These are phyloP conservation scores for Leptosomus discolor DNA, from an alignment of 2,113 vertebrate species.

Conservation along the genomic window DNA sequence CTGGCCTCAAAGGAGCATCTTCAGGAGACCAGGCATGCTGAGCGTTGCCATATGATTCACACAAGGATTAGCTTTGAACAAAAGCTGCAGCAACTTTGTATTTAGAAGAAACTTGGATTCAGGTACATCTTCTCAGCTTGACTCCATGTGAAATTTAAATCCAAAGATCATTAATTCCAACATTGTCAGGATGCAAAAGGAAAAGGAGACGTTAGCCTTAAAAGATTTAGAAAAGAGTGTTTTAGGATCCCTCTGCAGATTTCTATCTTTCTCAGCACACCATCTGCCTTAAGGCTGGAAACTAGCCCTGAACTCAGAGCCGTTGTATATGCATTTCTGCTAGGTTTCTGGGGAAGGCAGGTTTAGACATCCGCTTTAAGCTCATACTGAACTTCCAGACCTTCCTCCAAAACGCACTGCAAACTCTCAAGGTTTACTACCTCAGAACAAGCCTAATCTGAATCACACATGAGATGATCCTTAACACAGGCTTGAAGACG, in stretches of 20 bases:
- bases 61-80: slow-evolving; percentile 9
- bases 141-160: slow-evolving; percentile 40
- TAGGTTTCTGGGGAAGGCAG: not conserved
- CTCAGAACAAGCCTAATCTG: not conserved
- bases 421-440: not conserved
- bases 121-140: slow-evolving; percentile 46
- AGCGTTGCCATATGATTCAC: slow-evolving; percentile 45
- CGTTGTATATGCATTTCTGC: not conserved
- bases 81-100: slow-evolving; percentile 14
- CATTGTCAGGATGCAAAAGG: not conserved
- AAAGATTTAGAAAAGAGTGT: not conserved
- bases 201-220: slow-evolving; percentile 2
- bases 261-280: not conserved
- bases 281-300: not conserved
- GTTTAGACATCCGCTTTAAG: not conserved
- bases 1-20: slow-evolving; percentile 53
- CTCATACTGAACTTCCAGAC: not conserved
- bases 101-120: slow-evolving; percentile 48
- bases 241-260: not conserved
- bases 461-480: not conserved
- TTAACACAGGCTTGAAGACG: not conserved
- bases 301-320: not conserved
- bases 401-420: not conserved
- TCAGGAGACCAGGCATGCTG: slow-evolving; percentile 44
- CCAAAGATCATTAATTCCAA: not conserved